phyloP scores from a whole-genome alignment of 30 jellyfish, hydroid and myxozoan genomes.

The Cassiopea andromeda region DNA sequence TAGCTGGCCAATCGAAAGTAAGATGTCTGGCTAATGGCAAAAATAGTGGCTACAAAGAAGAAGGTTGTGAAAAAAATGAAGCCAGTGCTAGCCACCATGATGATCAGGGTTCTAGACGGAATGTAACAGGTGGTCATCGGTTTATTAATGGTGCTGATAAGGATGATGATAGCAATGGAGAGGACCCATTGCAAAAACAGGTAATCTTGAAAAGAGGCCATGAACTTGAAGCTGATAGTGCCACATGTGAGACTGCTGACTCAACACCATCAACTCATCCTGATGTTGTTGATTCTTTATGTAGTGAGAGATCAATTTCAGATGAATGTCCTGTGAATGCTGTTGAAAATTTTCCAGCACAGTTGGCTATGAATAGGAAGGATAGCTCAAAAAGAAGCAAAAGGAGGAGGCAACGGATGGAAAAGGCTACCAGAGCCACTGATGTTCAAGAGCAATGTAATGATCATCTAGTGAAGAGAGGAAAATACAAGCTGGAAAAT shows the following conservation, averaged over 20 bases:
- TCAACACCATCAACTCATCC: not conserved
- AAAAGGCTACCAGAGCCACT: not conserved
- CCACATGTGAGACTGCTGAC: not conserved
- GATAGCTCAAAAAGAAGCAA: conserved; percentile 8
- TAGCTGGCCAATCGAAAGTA: not conserved
- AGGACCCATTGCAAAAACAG: not conserved
- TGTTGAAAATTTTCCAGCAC: too few relatives aligned
- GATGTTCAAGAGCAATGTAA: not conserved
- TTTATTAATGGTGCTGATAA: conserved; percentile 1
- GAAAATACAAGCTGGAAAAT: not conserved
- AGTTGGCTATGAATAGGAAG: too few relatives aligned
- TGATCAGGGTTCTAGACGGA: not conserved
- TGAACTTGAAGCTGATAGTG: conserved; percentile 51
- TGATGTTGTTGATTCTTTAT: not conserved
- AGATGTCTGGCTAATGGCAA: not conserved
- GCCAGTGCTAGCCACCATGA: not conserved
- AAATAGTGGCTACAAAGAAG: not conserved
- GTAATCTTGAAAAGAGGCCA: conserved; percentile 15
- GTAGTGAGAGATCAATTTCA: not conserved
- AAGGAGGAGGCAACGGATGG: not conserved
- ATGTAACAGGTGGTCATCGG: not conserved
- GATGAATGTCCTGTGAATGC: too few relatives aligned
- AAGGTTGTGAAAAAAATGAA: not conserved
- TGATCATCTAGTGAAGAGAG: conserved; percentile 16
- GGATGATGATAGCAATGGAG: conserved; percentile 43